phyloP scores from a whole-genome alignment of 2,888 invertebrate genomes.

The Xestobium rufovillosum region DNA sequence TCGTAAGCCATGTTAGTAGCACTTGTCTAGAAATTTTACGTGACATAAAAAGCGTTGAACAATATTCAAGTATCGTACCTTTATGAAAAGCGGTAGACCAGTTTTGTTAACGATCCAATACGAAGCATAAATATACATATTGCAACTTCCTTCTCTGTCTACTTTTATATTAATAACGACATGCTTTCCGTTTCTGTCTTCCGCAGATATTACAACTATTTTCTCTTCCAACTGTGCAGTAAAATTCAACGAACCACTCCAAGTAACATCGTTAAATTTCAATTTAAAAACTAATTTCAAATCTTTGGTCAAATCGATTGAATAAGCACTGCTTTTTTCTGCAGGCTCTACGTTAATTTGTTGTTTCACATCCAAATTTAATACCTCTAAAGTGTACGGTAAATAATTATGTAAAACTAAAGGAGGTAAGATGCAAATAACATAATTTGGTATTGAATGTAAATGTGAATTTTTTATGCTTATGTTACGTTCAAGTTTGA shows the following conservation, averaged over 20 bases:
- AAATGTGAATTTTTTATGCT: constrained; percentile 30
- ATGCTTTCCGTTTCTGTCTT: constrained; percentile 59
- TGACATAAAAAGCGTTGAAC: constrained; percentile 11
- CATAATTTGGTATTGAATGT: constrained; percentile 59
- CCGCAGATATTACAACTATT: constrained; percentile 45
- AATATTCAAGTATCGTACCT: no score
- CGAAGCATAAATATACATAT: constrained; percentile 65
- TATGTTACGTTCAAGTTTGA: constrained; percentile 38
- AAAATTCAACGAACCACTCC: constrained; percentile 64
- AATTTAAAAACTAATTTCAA: constrained; percentile 47
- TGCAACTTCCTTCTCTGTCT: constrained; percentile 55
- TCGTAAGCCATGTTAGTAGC: constrained; percentile 55
- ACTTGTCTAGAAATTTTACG: constrained; percentile 51
- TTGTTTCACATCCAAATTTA: constrained; percentile 45
- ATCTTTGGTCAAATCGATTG: constrained; percentile 53
- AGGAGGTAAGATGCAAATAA: constrained; percentile 65
- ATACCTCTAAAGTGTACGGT: constrained; percentile 62
- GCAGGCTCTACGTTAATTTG: constrained; percentile 60
- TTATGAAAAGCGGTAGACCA: constrained; percentile 71
- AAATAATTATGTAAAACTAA: constrained; percentile 68
- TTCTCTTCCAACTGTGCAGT: constrained; percentile 56
- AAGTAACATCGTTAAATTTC: constrained; percentile 58
- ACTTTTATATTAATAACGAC: constrained; percentile 61
- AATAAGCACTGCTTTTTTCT: constrained; percentile 62
- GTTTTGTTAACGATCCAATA: constrained; percentile 90